A percentile compares a stretch with the other conserved stretches of the same genome.
phyloP scores from a whole-genome alignment of 2,797 vertebrate genomes.

The Trachops cirrhosus region DNA sequence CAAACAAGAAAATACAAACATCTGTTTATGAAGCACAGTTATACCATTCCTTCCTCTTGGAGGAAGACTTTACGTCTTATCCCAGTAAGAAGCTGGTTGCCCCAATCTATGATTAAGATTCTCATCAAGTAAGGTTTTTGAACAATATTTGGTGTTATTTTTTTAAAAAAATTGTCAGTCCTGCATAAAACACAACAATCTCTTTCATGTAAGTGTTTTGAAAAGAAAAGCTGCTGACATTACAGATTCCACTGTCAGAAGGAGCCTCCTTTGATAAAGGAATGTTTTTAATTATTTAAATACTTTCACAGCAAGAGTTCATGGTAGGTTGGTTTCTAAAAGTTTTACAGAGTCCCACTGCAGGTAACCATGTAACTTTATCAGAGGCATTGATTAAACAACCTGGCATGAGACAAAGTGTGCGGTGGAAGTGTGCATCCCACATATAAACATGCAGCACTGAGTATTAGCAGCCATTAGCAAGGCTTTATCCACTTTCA shows the following conservation, averaged over 20 bases:
- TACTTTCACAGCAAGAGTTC: constrained; percentile 82
- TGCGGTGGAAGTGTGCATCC: background rate
- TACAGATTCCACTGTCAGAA: constrained; percentile 80
- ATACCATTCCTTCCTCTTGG: background rate
- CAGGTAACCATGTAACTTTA: constrained; percentile 52
- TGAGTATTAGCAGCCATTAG: background rate
- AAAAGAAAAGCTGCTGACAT: constrained; percentile 81
- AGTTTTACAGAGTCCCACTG: constrained; percentile 43
- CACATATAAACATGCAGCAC: background rate
- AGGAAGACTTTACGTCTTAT: background rate
- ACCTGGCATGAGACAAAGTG: constrained; percentile 23
- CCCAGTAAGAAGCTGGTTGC: background rate
- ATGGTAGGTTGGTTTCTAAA: constrained; percentile 45
- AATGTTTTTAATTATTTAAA: constrained; percentile 84
- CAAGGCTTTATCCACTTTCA: background rate
- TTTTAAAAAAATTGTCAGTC: background rate
- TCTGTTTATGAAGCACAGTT: background rate
- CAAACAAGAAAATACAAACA: constrained; percentile 45
- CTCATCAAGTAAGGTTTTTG: constrained; percentile 27
- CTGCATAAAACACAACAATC: constrained; percentile 19
- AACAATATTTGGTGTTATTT: constrained; percentile 30
- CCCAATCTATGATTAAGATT: constrained; percentile 10
- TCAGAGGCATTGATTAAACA: constrained; percentile 55
- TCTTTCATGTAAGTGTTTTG: constrained; percentile 79
- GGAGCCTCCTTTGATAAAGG: constrained; percentile 80